Base-by-base conservation (phyloP, 2,797 vertebrate species). In the Danio aesculapii region DNA sequence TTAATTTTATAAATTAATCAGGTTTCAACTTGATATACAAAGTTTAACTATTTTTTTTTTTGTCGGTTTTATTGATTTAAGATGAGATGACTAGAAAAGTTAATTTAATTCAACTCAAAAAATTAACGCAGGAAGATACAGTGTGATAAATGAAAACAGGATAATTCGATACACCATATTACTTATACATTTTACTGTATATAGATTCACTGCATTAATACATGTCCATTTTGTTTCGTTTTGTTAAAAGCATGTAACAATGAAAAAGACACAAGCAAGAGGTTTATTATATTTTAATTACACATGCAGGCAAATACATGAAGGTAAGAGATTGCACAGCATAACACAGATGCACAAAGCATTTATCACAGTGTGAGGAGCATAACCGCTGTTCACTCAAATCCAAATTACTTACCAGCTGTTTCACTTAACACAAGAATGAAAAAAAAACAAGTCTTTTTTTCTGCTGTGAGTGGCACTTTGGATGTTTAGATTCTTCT, bases 331-430 rank as follows among this genome's bases (percentile, higher is more conserved):
- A 19, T 68, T 57, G 55, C 44, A 69, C 50, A 50, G 55, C 19
- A 72, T 64, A 19, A 13, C 68, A 79, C 44, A 59, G 43, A 49
- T 43, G 47, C 66, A 68, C 10, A 53, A 8, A 59, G 19, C 55
- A 69, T 69, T 79, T 79, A 63, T 79, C 68, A 72, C 77, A 79
- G 77, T 76, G 62, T 43, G 69, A 19, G 39, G 17, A 30, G 17
- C 6, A 52, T 13, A 49, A 69, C 43, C 58, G 11, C 17, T n/a
- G 57, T 53, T 53, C 47, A 71, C 30, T 16, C 39, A 53, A 21
- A 52, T 14, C 14, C 43, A 11, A 59, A 59, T 73, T 8, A 14
- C 17, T 46, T 59, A 19, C 70, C 43, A 21, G 55, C 39, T 57
- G 17, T 58, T 73, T 46, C 44, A 61, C 41, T 19, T 55, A 14